Conservation (phyloP, 2,888 invertebrate genomes). For the Cephus pulcher region DNA sequence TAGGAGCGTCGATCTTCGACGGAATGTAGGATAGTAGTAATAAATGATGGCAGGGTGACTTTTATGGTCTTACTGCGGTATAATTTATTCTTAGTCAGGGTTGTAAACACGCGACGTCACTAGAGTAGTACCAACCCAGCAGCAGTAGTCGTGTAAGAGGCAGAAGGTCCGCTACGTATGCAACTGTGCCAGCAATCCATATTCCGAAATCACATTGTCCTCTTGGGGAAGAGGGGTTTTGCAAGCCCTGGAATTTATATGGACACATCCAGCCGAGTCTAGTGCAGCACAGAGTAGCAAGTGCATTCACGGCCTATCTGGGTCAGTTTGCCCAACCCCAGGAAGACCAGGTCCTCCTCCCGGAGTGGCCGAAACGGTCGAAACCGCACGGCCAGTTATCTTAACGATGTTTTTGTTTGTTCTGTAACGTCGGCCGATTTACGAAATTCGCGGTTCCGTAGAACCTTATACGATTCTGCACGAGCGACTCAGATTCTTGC, state of each 20-base stretch:
- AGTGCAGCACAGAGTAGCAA: conserved; percentile 20
- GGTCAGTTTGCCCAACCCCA: conserved; percentile 58
- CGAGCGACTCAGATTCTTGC: neutral
- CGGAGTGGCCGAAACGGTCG: conserved; percentile 35
- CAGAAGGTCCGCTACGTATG: neutral
- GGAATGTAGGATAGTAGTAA: neutral
- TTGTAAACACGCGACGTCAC: conserved; percentile 1
- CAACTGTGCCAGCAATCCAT: conserved; percentile 22
- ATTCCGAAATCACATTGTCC: conserved; percentile 36
- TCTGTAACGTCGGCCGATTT: neutral
- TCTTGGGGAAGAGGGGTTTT: conserved; percentile 1
- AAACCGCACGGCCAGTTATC: conserved; percentile 29
- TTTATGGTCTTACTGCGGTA: neutral
- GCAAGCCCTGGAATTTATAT: conserved; percentile 28
- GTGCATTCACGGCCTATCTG: conserved; percentile 57
- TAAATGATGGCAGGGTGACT: neutral
- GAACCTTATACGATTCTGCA: neutral
- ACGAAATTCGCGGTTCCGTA: neutral
- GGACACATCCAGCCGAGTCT: conserved; percentile 22
- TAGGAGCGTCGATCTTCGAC: neutral
- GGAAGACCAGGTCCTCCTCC: neutral
- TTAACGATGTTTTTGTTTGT: conserved; percentile 27
- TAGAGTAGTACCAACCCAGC: neutral
- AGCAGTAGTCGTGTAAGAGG: neutral
- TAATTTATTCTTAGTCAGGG: neutral